phyloP scores from a whole-genome alignment of 1,140 invertebrate genomes.

The Cotesia glomerata region DNA sequence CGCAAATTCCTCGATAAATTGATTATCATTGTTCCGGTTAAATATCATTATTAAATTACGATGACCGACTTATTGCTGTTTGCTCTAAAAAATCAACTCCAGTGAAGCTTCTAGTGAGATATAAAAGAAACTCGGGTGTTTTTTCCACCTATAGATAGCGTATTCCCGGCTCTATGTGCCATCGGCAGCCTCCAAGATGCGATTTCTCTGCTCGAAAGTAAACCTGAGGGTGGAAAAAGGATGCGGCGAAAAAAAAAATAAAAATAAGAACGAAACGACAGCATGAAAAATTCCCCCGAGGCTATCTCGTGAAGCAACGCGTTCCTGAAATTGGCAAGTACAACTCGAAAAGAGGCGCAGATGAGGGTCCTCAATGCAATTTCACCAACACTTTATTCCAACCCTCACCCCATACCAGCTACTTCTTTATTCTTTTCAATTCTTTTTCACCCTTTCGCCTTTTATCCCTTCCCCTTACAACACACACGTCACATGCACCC shows the following conservation, averaged over 20 bases:
- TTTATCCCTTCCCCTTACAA: not conserved
- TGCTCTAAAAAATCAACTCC: not conserved
- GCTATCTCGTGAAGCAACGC: slow-evolving; percentile 2
- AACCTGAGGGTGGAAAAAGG: not conserved
- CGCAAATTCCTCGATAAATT: no score
- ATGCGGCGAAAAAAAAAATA: not conserved
- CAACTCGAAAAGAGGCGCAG: not conserved
- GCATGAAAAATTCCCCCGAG: slow-evolving; percentile 18
- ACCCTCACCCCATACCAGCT: no score
- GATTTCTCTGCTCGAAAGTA: not conserved
- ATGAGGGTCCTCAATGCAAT: slow-evolving; percentile 22
- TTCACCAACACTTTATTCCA: not conserved
- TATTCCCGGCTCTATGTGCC: slow-evolving; percentile 2
- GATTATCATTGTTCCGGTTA: no score
- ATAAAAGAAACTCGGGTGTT: not conserved
- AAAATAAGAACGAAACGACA: slow-evolving; percentile 19
- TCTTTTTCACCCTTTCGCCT: not conserved
- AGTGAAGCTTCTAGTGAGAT: not conserved
- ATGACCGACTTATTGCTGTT: not conserved
- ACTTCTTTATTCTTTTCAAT: no score
- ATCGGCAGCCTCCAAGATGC: not conserved
- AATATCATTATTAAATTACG: not conserved
- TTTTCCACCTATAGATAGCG: slow-evolving; percentile 7
- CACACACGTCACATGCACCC: not conserved
- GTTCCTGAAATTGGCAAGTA: slow-evolving; percentile 20